Percentiles rank a stretch among this genome's conserved stretches.
These are phyloP conservation scores for Hypothenemus hampei DNA, from an alignment of 1,140 invertebrate genomes.

Conservation along the genomic window DNA sequence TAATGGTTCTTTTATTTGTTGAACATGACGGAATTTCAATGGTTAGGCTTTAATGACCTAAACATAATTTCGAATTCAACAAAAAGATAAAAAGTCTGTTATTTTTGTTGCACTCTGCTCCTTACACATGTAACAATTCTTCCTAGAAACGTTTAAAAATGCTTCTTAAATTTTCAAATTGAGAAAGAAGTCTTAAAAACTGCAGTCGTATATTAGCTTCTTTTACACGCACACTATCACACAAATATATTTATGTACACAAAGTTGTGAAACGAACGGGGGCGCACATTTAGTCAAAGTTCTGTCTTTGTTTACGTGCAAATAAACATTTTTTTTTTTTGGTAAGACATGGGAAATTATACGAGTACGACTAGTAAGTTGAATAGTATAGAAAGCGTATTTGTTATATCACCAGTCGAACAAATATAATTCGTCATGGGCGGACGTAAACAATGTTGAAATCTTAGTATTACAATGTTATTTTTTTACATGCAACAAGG, in stretches of 20 bases:
- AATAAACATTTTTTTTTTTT: slow-evolving; percentile 28
- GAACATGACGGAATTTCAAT: too few relatives aligned
- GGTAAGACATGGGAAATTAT: slow-evolving; percentile 34
- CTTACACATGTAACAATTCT: not conserved
- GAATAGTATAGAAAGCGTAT: not conserved
- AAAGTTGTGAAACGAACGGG: slow-evolving; percentile 31
- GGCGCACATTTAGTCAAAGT: slow-evolving; percentile 29
- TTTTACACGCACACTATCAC: slow-evolving; percentile 26
- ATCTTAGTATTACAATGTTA: not conserved
- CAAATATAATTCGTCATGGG: slow-evolving; percentile 28
- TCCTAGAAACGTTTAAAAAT: not conserved
- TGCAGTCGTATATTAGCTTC: not conserved
- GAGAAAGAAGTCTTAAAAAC: not conserved
- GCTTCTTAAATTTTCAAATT: not conserved
- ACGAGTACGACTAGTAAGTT: slow-evolving; percentile 21
- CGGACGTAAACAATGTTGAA: not conserved
- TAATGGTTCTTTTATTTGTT: too few relatives aligned
- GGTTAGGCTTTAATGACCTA: too few relatives aligned
- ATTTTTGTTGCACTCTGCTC: not conserved
- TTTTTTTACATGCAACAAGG: not conserved
- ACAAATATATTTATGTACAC: slow-evolving; percentile 40
- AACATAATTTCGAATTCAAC: not conserved
- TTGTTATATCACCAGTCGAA: slow-evolving; percentile 21
- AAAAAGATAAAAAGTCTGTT: not conserved
- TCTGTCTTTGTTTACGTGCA: slow-evolving; percentile 27